Evolutionary conservation across 2,797 vertebrate species (phyloP), one percentile per base, ranked within the genome.

Genomic region (Falco columbarius): DNA sequence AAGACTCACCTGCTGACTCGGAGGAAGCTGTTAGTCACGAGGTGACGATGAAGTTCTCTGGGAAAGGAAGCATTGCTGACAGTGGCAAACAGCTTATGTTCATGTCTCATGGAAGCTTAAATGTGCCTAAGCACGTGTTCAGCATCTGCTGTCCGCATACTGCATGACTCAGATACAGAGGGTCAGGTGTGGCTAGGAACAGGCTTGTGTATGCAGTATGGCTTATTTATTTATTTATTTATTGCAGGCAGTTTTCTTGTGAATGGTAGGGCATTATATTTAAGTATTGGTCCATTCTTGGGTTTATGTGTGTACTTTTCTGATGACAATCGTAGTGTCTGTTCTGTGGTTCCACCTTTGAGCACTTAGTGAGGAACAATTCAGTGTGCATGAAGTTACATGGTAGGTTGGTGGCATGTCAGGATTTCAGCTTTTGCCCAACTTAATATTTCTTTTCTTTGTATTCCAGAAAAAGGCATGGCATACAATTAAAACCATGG

Each of bases 401-500:
- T 66, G n/a, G 40, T 63, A 58, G 12, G 9, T 63, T 85, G 58
- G 22, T 32, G 23, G 32, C 47, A 14, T 34, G 40, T 62, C 15
- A 71, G 51, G 55, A 26, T 93, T 76, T 93, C 74, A 54, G 38
- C 51, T 68, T 92, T 93, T 80, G 36, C 59, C 23, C 55, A 59
- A 58, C 14, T 82, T 94, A 34, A 96, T 63, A 42, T 44, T 96
- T 97, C 38, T 96, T 93, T 67, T 62, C 30, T 86, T 90, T 95
- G 29, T 90, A 86, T 97, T 98, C 54, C 97, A 99, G 99, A 98
- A 97, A 96, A 99, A 98, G 80, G 95, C 99, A 81, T 99, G 99
- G 99, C 98, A 99, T 97, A 99, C 99, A 94, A 98, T 99, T 94
- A 99, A 99, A 98, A 99, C 99, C 11, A 98, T 99, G 92, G 99